Evolutionary conservation across 2,888 invertebrate genomes (phyloP).

Genomic region (Orthosia gracilis): DNA sequence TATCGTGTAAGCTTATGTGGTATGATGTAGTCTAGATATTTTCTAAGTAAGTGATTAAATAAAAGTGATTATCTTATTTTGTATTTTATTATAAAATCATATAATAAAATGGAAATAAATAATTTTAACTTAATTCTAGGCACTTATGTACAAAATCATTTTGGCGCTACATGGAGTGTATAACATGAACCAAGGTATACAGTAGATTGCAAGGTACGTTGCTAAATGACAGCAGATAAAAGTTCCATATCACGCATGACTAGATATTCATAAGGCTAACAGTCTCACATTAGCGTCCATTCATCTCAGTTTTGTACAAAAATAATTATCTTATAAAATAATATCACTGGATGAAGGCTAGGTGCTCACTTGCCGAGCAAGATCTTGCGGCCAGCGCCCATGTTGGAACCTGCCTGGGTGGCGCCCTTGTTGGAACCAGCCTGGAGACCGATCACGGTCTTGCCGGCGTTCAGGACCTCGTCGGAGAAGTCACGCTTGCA

Average conservation of each 20-base stretch:
- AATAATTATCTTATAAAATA: conserved; percentile 84
- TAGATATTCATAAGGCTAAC: conserved; percentile 79
- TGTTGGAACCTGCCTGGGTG: conserved; percentile 97
- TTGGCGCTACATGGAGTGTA: conserved; percentile 84
- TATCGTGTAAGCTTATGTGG: neutral
- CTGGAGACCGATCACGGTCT: conserved; percentile 97
- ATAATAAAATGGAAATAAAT: conserved; percentile 89
- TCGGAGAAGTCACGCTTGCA: conserved; percentile 98
- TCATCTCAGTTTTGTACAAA: conserved; percentile 86
- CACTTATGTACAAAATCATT: conserved; percentile 86
- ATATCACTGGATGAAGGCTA: conserved; percentile 85
- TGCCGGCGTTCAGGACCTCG: conserved; percentile 97
- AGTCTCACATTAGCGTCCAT: conserved; percentile 86
- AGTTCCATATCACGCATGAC: conserved; percentile 78
- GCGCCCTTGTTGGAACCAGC: conserved; percentile 99
- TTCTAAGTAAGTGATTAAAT: neutral
- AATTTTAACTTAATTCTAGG: conserved; percentile 85
- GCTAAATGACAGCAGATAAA: conserved; percentile 68
- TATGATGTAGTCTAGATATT: neutral
- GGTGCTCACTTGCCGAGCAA: conserved; percentile 95
- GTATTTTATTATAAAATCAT: conserved; percentile 86
- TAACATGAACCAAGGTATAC: conserved; percentile 71
- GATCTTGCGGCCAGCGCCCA: conserved; percentile 97
- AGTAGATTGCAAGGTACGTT: conserved; percentile 55
- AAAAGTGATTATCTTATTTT: conserved; percentile 65